Percentiles rank a stretch among this genome's conserved stretches.
phyloP scores from a whole-genome alignment of 2,888 invertebrate species.

The Copidosoma aretas region DNA sequence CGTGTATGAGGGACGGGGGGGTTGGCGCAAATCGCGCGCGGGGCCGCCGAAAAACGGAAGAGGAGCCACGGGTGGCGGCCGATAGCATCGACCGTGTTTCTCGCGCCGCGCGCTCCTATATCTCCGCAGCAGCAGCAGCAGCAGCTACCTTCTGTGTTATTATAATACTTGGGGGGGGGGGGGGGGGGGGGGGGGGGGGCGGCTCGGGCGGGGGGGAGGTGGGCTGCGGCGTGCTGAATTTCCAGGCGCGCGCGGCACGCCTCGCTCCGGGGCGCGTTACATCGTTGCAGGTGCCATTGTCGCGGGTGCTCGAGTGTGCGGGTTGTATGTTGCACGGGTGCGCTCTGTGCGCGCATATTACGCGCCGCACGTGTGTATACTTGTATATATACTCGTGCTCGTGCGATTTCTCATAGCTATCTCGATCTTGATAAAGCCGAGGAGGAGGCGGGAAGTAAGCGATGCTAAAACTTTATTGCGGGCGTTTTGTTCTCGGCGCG shows the following conservation, averaged over 20 bases:
- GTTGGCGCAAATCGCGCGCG: slow-evolving; percentile 1
- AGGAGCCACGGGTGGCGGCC: slow-evolving; percentile 56
- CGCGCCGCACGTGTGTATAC: neutral
- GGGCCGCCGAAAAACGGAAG: slow-evolving; percentile 48
- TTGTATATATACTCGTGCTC: neutral
- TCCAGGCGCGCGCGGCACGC: neutral
- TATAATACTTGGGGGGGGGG: neutral
- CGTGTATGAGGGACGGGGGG: slow-evolving; percentile 5
- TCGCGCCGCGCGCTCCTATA: neutral
- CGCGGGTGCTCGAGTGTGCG: neutral
- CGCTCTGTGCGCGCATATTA: neutral
- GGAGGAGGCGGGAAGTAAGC: neutral
- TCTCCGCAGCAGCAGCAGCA: neutral
- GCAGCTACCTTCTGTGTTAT: neutral
- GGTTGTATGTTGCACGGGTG: no score
- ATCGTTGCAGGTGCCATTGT: slow-evolving; percentile 53
- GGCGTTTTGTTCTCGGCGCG: neutral
- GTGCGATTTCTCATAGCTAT: neutral
- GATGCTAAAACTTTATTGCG: neutral
- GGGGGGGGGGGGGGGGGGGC: neutral
- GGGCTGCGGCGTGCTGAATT: slow-evolving; percentile 6
- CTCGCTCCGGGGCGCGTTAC: slow-evolving; percentile 20
- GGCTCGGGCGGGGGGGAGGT: neutral
- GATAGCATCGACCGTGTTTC: slow-evolving; percentile 44
- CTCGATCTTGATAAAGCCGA: neutral